Percentiles rank a stretch among this genome's conserved stretches.
These are phyloP conservation scores for Zaprionus nigranus DNA, from an alignment of 1,140 invertebrate genomes.

Conservation along the genomic window DNA sequence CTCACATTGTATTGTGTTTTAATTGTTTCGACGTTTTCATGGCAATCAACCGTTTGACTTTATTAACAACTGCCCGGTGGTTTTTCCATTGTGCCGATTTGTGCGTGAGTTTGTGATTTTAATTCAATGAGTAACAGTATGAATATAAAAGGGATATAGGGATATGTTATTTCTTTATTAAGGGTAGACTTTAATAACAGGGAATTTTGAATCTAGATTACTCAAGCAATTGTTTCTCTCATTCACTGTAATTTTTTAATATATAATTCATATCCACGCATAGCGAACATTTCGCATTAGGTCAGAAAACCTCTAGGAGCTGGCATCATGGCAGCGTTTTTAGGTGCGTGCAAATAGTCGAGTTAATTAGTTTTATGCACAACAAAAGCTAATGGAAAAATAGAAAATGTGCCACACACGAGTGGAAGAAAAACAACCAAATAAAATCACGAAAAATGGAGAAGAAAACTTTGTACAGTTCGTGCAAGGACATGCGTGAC, in stretches of 20 bases:
- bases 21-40: constrained; percentile 56
- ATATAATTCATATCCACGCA: neutral
- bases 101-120: constrained; percentile 47
- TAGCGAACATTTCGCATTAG: neutral
- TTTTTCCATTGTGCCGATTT: neutral
- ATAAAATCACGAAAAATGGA: constrained; percentile 28
- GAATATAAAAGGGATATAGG: neutral
- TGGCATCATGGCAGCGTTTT: neutral
- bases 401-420: constrained; percentile 25
- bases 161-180: too few relatives aligned
- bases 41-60: constrained; percentile 64
- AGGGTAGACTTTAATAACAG: too few relatives aligned
- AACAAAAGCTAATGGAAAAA: constrained; percentile 41
- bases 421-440: constrained; percentile 17
- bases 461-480: constrained; percentile 63
- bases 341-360: constrained; percentile 54
- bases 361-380: constrained; percentile 75
- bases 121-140: constrained; percentile 27
- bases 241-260: too few relatives aligned
- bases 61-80: constrained; percentile 46
- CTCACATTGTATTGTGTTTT: constrained; percentile 48
- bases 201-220: too few relatives aligned
- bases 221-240: too few relatives aligned
- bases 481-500: constrained; percentile 75
- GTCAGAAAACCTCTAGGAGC: neutral